Evolutionary conservation across 2,797 vertebrate species (phyloP), one percentile per base, ranked within the genome.

Genomic region (Allochrocebus solatus): DNA sequence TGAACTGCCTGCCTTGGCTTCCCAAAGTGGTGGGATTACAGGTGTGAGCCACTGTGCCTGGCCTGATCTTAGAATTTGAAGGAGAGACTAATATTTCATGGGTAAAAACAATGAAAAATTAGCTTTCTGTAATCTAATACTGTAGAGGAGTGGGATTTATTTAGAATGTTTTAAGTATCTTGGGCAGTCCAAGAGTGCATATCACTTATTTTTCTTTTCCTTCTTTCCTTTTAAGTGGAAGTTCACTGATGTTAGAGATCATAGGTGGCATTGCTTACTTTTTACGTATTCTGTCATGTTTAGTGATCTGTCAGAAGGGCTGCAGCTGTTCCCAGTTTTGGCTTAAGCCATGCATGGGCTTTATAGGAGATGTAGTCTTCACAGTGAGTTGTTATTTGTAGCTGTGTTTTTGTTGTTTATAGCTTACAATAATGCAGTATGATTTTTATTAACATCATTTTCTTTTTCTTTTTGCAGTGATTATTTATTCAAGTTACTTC

Each of bases 401-500:
- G 33, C 17, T 67, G 13, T 93, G 8, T 81, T 93, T 86, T 97
- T 92, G 19, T 93, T 76, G 2, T 50, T 70, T 79, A 80, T 50
- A 92, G 89, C 74, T 86, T 94, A 96, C 0, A 85, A 16, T n/a
- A 64, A 1, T 96, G 17, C 33, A 87, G 9, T 95, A 72, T 95
- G 28, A 36, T 57, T 96, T 93, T 96, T 93, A 93, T 95, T 97
- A 97, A 97, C 80, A 13, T 70, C 33, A 57, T 90, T 95, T 94
- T 92, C 46, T 91, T 89, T 95, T 98, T 96, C 74, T 96, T 97
- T 98, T 98, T 98, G 64, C 99, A 99, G 99, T 99, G 99, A 99
- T 98, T 99, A 99, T 99, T 99, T 99, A 99, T 99, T 99, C 99
- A 99, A 99, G 98, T 99, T 99, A 98, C 99, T 99, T 98, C 99